A percentile compares a stretch with the other conserved stretches of the same genome.
These are phyloP conservation scores for Tautogolabrus adspersus DNA, from an alignment of 2,113 vertebrate genomes.

Conservation along the genomic window DNA sequence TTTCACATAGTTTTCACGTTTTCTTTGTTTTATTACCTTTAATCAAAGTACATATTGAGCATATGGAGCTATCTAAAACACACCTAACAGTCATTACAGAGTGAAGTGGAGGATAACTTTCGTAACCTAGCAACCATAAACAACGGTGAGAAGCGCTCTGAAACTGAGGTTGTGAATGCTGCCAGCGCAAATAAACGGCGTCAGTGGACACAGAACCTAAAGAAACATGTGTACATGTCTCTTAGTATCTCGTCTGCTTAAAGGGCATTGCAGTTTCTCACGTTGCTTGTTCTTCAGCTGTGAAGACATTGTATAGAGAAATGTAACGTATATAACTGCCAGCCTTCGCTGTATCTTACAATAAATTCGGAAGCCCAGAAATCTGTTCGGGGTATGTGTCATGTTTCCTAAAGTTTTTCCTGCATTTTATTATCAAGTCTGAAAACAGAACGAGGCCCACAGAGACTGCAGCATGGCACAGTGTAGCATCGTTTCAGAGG, in stretches of 20 bases:
- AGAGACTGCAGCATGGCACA: conserved; percentile 54
- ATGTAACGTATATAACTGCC: conserved; percentile 5
- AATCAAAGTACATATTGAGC: too few relatives aligned
- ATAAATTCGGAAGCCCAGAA: conserved; percentile 25
- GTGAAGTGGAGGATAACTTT: too few relatives aligned
- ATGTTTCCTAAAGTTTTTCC: conserved; percentile 59
- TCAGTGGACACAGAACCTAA: too few relatives aligned
- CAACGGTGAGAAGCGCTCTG: too few relatives aligned
- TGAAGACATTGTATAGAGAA: neutral
- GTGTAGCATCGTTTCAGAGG: conserved; percentile 53
- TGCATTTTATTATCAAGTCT: conserved; percentile 61
- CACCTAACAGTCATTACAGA: too few relatives aligned
- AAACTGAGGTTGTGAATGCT: too few relatives aligned
- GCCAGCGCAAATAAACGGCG: too few relatives aligned
- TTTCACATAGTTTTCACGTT: too few relatives aligned
- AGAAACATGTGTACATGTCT: too few relatives aligned
- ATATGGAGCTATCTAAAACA: too few relatives aligned
- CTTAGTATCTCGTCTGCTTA: neutral
- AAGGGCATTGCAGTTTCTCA: neutral
- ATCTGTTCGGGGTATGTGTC: conserved; percentile 47
- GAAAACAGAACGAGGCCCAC: conserved; percentile 57
- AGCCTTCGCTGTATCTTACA: conserved; percentile 26
- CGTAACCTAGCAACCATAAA: too few relatives aligned
- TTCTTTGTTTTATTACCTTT: too few relatives aligned
- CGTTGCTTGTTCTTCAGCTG: neutral